Evolutionary conservation across 2,888 invertebrate genomes (phyloP), one percentile per base, ranked within the genome.

Genomic region (Labia minor): DNA sequence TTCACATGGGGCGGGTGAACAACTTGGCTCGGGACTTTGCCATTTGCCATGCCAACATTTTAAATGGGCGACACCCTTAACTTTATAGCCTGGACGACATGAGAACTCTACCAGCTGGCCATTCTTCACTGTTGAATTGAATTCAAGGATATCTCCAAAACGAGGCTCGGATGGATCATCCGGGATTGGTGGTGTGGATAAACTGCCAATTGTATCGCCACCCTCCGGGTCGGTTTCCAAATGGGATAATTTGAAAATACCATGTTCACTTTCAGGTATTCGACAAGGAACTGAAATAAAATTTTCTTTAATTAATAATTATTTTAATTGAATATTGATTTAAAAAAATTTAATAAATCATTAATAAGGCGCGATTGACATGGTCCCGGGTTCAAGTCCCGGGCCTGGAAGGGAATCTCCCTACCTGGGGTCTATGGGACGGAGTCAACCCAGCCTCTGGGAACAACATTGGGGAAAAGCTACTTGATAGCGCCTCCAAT

Each of bases 11-110:
- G 86, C 87, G 85, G 76, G 64, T 72, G 72, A 63, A 68, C 63
- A 21, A 26, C 65, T 21, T 19, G 19, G 20, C 18, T 64, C 20
- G 19, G 21, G 64, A 19, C 19, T 62, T 66, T 21, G 87, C 91
- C 91, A 92, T 72, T 90, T 88, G 1, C 92, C 92, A 70, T 88
- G 86, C 82, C 87, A 88, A 74, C 92, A 92, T 26, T 86, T 82
- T 33, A 92, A 78, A 72, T 87, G 86, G 1, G 85, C 85, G 0
- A 88, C 84, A 0, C 91, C 92, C 69, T 76, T 76, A 1, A 79
- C 73, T 63, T 76, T 76, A 74, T 77, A 90, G 72, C 91, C 91
- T 70, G 85, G 84, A 74, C 85, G 82, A 75, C 92, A 93, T 61
- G 86, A 85, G 74, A 92, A 86, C 66, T 88, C 86, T 0, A 90